Evolutionary conservation across 1,140 invertebrate genomes (phyloP).

Genomic region (Leptinotarsa texana): DNA sequence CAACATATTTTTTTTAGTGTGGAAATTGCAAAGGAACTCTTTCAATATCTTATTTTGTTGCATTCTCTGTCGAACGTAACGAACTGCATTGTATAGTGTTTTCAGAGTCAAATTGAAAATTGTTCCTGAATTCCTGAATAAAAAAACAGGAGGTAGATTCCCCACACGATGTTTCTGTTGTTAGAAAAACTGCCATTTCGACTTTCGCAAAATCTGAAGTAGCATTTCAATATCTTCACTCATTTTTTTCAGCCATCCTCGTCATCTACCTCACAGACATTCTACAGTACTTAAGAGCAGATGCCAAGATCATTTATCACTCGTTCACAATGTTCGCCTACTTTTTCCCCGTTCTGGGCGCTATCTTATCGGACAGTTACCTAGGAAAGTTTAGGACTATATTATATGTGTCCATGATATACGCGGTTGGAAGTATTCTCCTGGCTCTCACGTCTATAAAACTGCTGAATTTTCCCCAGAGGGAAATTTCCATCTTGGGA

Average conservation of each 20-base stretch:
- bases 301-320: conserved; percentile 82
- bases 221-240: too few species aligned
- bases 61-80: too few species aligned
- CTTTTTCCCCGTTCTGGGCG: conserved; percentile 84
- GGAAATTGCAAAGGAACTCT: too few species aligned
- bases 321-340: conserved; percentile 83
- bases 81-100: too few species aligned
- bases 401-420: conserved; percentile 84
- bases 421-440: conserved; percentile 81
- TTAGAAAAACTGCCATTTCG: too few species aligned
- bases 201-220: too few species aligned
- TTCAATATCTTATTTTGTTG: too few species aligned
- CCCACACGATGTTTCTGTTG: too few species aligned
- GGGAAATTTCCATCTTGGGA: conserved; percentile 75
- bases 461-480: conserved; percentile 55
- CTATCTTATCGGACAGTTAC: conserved; percentile 84
- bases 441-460: conserved; percentile 73
- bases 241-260: conserved; percentile 72
- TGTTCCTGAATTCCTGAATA: too few species aligned
- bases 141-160: too few species aligned
- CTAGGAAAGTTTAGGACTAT: conserved; percentile 89
- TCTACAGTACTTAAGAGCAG: conserved; percentile 66
- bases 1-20: too few species aligned
- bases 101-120: too few species aligned
- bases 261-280: conserved; percentile 76